A percentile compares a stretch with the other conserved stretches of the same genome.
These are phyloP conservation scores for Ceyx erithaca DNA, from an alignment of 2,797 vertebrate species.

Conservation along the genomic window DNA sequence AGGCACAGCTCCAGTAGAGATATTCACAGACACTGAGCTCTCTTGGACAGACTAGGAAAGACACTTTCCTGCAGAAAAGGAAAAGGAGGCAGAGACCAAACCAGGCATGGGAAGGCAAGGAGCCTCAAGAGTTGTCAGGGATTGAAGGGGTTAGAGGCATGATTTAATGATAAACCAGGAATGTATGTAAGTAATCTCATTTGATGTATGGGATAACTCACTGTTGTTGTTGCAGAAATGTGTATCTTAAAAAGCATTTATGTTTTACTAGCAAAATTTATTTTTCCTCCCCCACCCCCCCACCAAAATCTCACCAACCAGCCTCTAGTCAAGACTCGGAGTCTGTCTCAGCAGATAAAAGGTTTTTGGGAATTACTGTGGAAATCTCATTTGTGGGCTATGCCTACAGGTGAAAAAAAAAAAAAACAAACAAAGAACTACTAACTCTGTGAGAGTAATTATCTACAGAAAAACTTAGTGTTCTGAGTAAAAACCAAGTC, in stretches of 20 bases:
- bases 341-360: neutral
- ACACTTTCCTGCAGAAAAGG: neutral
- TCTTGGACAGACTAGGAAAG: neutral
- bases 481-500: neutral
- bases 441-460: neutral
- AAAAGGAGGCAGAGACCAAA: neutral
- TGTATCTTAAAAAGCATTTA: neutral
- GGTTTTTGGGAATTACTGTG: neutral
- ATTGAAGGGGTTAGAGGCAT: fast-evolving
- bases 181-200: neutral
- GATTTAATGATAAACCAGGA: neutral
- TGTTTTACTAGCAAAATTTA: neutral
- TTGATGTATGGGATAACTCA: neutral
- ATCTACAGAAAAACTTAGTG: neutral
- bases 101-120: neutral
- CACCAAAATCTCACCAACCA: neutral
- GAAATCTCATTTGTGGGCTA: neutral
- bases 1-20: neutral
- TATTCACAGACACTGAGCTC: fast-evolving
- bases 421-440: no score
- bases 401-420: neutral
- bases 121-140: neutral
- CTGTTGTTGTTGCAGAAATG: neutral
- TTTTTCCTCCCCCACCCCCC: fast-evolving
- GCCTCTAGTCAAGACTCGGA: neutral